Base-by-base conservation (phyloP, 2,113 vertebrate genomes). In the Scatophagus argus region DNA sequence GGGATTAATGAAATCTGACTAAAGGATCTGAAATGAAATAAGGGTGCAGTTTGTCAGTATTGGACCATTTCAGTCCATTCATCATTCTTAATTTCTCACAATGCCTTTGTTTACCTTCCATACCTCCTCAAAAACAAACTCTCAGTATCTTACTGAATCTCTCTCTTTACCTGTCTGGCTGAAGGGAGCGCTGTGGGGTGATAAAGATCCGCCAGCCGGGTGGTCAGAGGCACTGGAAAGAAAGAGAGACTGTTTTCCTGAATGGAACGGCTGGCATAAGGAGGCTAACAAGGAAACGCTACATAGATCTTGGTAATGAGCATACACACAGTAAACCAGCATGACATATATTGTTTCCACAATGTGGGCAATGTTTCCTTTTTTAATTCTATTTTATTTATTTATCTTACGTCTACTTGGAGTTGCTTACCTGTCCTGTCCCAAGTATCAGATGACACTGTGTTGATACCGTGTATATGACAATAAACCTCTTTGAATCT, bases 281-380 rank as follows among this genome's bases (percentile, higher is more conserved):
- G 78, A 95, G 94, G 91, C 94, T 96, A 88, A 93, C 95, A 84
- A 95, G 97, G 94, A 97, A 98, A 92, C 96, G 97, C 94, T 96
- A 96, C 52, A 80, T 97, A 55, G 96, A 98, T 91, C 93, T 97
- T 32, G 98, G 98, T 99, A 95, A 96, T 92, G 21, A 52, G 52
- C n/a, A 12, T 11, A 61, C n/a, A 62, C 64, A 52, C 41, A 5
- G 16, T 27, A 41, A 41, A 29, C 10, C n/a, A 34, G 34, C 8
- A 51, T 66, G 64, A 7, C 21, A 19, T 59, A n/a, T n/a, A n/a
- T n/a, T n/a, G n/a, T n/a, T n/a, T n/a, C n/a, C n/a, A n/a, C n/a
- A n/a, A n/a, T n/a, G n/a, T n/a, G n/a, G n/a, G n/a, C n/a, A n/a
- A n/a, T n/a, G n/a, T n/a, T n/a, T n/a, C n/a, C n/a, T n/a, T n/a